Conservation (phyloP, 2,797 vertebrate species). For the Astyanax mexicanus region DNA sequence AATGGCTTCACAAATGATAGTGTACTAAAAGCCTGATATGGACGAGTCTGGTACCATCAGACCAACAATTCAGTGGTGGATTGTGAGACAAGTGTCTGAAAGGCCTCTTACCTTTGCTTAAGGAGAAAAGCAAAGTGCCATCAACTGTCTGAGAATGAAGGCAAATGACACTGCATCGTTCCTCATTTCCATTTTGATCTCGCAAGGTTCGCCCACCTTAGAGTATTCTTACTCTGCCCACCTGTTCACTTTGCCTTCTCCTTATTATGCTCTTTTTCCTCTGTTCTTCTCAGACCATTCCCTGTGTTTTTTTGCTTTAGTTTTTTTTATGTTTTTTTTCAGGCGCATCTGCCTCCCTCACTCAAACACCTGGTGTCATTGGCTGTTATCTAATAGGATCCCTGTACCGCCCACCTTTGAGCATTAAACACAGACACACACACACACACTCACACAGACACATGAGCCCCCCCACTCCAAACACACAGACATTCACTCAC, state of each 20-base stretch:
- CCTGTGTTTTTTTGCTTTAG: conserved; percentile 9
- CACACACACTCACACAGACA: conserved; percentile 17
- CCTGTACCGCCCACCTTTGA: conserved; percentile 32
- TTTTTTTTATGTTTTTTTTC: conserved; percentile 16
- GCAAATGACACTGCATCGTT: conserved; percentile 13
- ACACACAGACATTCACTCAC: conserved; percentile 28
- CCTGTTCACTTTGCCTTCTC: conserved; percentile 44
- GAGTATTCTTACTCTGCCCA: conserved; percentile 4
- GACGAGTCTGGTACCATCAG: too few relatives aligned
- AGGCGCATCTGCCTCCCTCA: background rate
- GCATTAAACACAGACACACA: conserved; percentile 26
- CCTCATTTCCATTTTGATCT: conserved; percentile 19
- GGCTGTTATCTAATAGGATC: conserved; percentile 38
- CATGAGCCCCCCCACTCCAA: background rate
- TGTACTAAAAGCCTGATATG: too few relatives aligned
- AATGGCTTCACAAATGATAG: too few relatives aligned
- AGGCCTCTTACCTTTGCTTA: background rate
- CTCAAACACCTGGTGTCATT: conserved; percentile 49
- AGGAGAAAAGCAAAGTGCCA: background rate
- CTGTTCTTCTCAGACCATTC: conserved; percentile 39
- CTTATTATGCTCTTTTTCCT: conserved; percentile 53
- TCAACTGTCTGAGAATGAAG: background rate
- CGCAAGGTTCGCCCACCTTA: background rate
- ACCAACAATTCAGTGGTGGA: too few relatives aligned
- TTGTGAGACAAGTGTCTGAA: background rate